Evolutionary conservation across 2,113 vertebrate genomes (phyloP).

Genomic region (Eubucco bourcierii): DNA sequence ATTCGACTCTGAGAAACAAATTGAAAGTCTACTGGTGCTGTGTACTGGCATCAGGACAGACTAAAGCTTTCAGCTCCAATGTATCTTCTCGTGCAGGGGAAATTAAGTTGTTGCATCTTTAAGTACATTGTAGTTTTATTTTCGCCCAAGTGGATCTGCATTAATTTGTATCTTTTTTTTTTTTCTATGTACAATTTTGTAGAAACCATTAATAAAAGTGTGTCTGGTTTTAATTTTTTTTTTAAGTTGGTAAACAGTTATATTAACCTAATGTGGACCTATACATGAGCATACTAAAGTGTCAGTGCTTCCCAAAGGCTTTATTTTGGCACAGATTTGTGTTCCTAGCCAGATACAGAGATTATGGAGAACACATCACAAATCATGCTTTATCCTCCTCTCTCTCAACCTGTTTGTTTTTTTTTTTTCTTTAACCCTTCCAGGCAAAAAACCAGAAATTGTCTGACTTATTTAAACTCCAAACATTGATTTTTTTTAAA

Average conservation of each 20-base stretch:
- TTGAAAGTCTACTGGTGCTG: slow-evolving; percentile 78
- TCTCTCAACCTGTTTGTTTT: not conserved
- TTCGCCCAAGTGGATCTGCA: slow-evolving; percentile 73
- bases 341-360: slow-evolving; percentile 52
- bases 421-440: not conserved
- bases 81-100: slow-evolving; percentile 84
- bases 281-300: slow-evolving; percentile 45
- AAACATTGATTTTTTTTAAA: not conserved
- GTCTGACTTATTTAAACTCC: too few species aligned
- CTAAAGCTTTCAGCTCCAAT: slow-evolving; percentile 81
- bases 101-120: slow-evolving; percentile 82
- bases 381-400: slow-evolving; percentile 4
- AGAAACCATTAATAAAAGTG: slow-evolving; percentile 82
- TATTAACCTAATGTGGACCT: slow-evolving; percentile 57
- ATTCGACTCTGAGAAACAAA: slow-evolving; percentile 65
- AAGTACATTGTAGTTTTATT: slow-evolving; percentile 74
- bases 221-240: slow-evolving; percentile 61
- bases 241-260: slow-evolving; percentile 68
- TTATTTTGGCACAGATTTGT: slow-evolving; percentile 62
- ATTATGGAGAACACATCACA: slow-evolving; percentile 27
- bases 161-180: slow-evolving; percentile 78
- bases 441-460: not conserved
- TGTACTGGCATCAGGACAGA: slow-evolving; percentile 80
- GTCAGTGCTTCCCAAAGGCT: slow-evolving; percentile 67
- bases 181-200: slow-evolving; percentile 75